phyloP scores from a whole-genome alignment of 2,797 vertebrate genomes.

The Galago senegalensis region DNA sequence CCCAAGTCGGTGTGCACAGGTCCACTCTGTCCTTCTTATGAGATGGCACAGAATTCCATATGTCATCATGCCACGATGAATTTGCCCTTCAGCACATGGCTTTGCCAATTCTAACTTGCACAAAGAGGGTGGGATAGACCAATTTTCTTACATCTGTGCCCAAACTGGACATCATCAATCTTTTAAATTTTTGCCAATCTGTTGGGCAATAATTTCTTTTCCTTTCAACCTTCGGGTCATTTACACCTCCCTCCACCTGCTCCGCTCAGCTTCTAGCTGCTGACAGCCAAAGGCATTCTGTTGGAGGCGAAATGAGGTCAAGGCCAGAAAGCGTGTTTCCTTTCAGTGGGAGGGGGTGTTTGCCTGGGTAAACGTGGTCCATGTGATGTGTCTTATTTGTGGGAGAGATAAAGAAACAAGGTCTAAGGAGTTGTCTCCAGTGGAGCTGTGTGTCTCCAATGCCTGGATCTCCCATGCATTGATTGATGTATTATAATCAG shows the following conservation, averaged over 20 bases:
- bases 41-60: background rate
- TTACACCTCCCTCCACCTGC: constrained; percentile 74
- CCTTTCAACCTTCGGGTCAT: constrained; percentile 80
- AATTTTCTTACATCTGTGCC: background rate
- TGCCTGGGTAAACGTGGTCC: background rate
- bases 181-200: constrained; percentile 69
- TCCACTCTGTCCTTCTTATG: background rate
- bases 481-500: background rate
- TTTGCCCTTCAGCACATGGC: constrained; percentile 35
- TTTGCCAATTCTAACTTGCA: background rate
- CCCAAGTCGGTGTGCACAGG: accelerated
- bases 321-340: constrained; percentile 58
- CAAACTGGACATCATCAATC: constrained; percentile 67
- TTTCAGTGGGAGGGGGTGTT: constrained; percentile 51
- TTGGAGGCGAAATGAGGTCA: constrained; percentile 78
- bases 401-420: background rate
- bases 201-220: constrained; percentile 73
- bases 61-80: too few species aligned
- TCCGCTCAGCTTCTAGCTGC: constrained; percentile 41
- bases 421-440: background rate
- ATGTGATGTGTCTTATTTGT: background rate
- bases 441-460: background rate
- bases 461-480: background rate
- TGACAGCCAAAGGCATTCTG: constrained; percentile 72
- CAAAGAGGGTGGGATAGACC: background rate